Evolutionary conservation across 2,888 invertebrate species (phyloP).

Genomic region (Drosophila antonietae): DNA sequence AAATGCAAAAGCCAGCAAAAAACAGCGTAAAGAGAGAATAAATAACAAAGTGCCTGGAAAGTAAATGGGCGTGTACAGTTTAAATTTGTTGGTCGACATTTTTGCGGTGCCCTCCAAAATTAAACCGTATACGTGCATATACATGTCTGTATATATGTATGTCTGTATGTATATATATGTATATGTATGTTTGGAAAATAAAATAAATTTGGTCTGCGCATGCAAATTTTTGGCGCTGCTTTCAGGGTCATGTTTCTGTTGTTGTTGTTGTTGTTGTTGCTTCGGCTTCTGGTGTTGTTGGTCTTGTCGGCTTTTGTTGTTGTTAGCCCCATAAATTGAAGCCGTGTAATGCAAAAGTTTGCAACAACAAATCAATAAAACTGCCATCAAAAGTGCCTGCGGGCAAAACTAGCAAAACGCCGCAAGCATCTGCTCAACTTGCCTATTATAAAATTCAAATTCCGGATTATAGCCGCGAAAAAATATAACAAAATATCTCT

Average conservation of each 20-base stretch:
- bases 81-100: conserved; percentile 66
- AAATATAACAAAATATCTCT: conserved; percentile 4
- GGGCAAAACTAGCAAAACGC: conserved; percentile 53
- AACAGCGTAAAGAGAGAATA: conserved; percentile 21
- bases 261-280: neutral
- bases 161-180: conserved; percentile 4
- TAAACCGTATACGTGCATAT: conserved; percentile 33
- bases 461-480: conserved; percentile 32
- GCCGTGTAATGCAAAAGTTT: conserved; percentile 58
- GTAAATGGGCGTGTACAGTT: conserved; percentile 55
- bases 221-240: conserved; percentile 71
- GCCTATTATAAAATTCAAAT: conserved; percentile 26
- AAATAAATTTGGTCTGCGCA: conserved; percentile 57
- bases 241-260: conserved; percentile 57
- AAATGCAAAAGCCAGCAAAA: conserved; percentile 35
- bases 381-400: conserved; percentile 61
- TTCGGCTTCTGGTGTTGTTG: conserved; percentile 7
- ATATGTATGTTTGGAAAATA: conserved; percentile 25
- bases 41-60: conserved; percentile 54
- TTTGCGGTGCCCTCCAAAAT: conserved; percentile 58
- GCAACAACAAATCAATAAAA: conserved; percentile 75
- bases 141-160: neutral
- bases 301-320: neutral
- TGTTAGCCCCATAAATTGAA: conserved; percentile 63
- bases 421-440: conserved; percentile 47